Evolutionary conservation across 1,140 invertebrate species (phyloP).

Genomic region (Matsumurasca onukii): DNA sequence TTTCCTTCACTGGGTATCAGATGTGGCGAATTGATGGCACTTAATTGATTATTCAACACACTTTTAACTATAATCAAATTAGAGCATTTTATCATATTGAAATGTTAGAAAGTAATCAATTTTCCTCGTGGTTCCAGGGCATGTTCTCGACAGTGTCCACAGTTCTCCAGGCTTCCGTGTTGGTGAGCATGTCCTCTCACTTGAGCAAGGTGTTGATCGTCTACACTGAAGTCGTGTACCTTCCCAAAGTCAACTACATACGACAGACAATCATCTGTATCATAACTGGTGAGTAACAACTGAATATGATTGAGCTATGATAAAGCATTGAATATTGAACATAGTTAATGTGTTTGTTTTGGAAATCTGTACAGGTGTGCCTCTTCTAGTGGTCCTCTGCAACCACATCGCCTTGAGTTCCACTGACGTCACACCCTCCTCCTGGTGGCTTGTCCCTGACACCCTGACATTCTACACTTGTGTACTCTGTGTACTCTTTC

Average conservation of each 20-base stretch:
- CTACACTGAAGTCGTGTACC: constrained; percentile 55
- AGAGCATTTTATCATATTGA: too few relatives aligned
- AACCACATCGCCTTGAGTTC: constrained; percentile 58
- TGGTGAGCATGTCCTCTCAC: constrained; percentile 57
- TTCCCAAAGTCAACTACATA: constrained; percentile 52
- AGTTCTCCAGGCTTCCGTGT: constrained; percentile 54
- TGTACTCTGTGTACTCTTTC: constrained; percentile 53
- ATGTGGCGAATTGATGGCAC: too few relatives aligned
- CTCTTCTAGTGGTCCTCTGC: constrained; percentile 56
- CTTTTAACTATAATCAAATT: too few relatives aligned
- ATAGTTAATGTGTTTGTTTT: constrained; percentile 1
- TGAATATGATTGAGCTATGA: too few relatives aligned
- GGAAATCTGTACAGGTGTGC: constrained; percentile 49
- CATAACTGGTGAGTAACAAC: constrained; percentile 51
- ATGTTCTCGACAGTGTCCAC: constrained; percentile 51
- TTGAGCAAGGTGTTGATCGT: constrained; percentile 58
- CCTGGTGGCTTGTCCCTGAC: constrained; percentile 58
- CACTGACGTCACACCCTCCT: constrained; percentile 53
- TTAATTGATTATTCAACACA: too few relatives aligned
- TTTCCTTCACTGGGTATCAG: too few relatives aligned
- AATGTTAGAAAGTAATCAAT: too few relatives aligned
- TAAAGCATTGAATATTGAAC: not conserved
- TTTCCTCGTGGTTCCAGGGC: constrained; percentile 48
- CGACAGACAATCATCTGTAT: constrained; percentile 59
- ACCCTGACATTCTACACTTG: constrained; percentile 59